A percentile compares a stretch with the other conserved stretches of the same genome.
Conservation (phyloP, 2,797 vertebrate genomes). For the Cetoscarus ocellatus region DNA sequence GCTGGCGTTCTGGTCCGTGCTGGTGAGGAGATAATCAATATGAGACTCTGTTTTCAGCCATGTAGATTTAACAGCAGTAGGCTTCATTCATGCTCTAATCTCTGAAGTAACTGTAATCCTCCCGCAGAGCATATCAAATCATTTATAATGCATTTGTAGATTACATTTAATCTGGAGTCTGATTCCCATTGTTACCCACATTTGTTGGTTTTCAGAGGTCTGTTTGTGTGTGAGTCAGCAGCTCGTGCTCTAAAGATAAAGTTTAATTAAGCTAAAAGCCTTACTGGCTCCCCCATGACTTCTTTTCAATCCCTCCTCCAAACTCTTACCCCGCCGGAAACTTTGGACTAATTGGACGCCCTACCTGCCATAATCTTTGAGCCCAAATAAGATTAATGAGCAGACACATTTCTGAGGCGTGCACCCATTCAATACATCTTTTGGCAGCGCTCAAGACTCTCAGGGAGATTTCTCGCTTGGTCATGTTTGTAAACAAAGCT, state of each 20-base stretch:
- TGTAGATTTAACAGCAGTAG: slow-evolving; percentile 23
- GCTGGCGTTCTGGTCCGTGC: slow-evolving; percentile 30
- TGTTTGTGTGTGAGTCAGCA: slow-evolving; percentile 73
- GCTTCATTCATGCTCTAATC: slow-evolving; percentile 44
- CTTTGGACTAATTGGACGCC: slow-evolving; percentile 79
- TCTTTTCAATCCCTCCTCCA: slow-evolving; percentile 81
- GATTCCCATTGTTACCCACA: slow-evolving; percentile 59
- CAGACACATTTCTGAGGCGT: slow-evolving; percentile 69
- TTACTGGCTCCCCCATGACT: slow-evolving; percentile 82
- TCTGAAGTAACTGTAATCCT: slow-evolving; percentile 20
- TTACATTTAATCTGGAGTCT: slow-evolving; percentile 16
- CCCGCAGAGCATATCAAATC: slow-evolving; percentile 14
- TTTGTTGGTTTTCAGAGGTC: slow-evolving; percentile 54
- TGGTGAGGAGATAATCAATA: slow-evolving; percentile 52
- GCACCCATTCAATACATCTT: slow-evolving; percentile 64
- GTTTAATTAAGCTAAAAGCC: slow-evolving; percentile 94
- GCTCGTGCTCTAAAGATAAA: slow-evolving; percentile 81
- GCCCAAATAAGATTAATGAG: slow-evolving; percentile 85
- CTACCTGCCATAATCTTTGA: slow-evolving; percentile 73
- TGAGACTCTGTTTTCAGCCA: slow-evolving; percentile 4
- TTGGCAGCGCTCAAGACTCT: slow-evolving; percentile 71
- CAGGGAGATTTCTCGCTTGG: slow-evolving; percentile 71
- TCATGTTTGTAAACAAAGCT: slow-evolving; percentile 76
- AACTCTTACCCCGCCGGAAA: slow-evolving; percentile 71
- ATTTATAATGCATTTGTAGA: slow-evolving; percentile 35